Conservation (phyloP, 2,797 vertebrate genomes). For the Channa striata region DNA sequence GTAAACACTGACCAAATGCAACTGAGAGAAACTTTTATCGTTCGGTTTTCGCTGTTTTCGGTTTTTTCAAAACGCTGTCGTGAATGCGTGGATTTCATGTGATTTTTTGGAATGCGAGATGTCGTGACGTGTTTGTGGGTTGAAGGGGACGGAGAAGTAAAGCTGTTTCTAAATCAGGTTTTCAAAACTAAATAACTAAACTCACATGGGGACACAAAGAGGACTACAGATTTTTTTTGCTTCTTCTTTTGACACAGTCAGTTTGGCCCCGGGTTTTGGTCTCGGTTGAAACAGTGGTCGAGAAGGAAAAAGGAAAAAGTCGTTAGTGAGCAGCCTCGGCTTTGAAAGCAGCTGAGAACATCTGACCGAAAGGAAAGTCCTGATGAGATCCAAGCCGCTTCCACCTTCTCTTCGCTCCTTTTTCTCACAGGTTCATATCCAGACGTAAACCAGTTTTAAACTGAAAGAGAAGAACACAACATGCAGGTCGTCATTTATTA, state of each 20-base stretch:
- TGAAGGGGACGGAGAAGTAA: neutral
- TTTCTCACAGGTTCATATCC: slow-evolving; percentile 17
- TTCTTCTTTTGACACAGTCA: slow-evolving; percentile 74
- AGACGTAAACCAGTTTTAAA: slow-evolving; percentile 16
- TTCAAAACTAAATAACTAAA: slow-evolving; percentile 5
- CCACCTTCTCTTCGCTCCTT: neutral
- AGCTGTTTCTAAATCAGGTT: slow-evolving; percentile 14
- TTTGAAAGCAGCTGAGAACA: slow-evolving; percentile 25
- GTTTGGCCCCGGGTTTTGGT: slow-evolving; percentile 80
- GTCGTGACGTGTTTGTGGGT: neutral
- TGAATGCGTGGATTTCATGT: neutral
- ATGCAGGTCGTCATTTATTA: too few relatives aligned
- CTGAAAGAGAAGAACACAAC: slow-evolving; percentile 64
- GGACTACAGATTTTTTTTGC: slow-evolving; percentile 49
- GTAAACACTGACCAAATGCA: slow-evolving; percentile 44
- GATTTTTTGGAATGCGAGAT: slow-evolving; percentile 14
- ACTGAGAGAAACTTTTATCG: slow-evolving; percentile 31
- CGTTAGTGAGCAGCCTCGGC: slow-evolving; percentile 29
- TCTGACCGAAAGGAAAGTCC: slow-evolving; percentile 4
- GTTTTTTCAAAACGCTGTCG: too few relatives aligned
- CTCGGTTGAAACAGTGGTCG: slow-evolving; percentile 47
- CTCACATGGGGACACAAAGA: slow-evolving; percentile 12
- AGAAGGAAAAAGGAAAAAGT: neutral
- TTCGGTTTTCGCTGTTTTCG: neutral
- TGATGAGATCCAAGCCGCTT: neutral